phyloP scores from a whole-genome alignment of 2,888 invertebrate species.

The Papilio elwesi region DNA sequence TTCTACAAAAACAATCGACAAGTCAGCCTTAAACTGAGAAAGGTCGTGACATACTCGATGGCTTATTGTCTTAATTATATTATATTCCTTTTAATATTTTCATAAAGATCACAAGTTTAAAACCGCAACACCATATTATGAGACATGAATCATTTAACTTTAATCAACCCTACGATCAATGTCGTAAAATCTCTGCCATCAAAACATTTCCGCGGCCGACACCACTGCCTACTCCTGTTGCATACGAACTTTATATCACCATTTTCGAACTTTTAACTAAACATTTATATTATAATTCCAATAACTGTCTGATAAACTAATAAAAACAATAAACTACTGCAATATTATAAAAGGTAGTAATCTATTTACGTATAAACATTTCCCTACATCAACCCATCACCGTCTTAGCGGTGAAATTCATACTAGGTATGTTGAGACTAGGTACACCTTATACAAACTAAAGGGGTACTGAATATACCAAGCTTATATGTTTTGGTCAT shows the following conservation, averaged over 20 bases:
- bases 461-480: no score
- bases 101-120: not conserved
- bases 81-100: not conserved
- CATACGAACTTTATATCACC: constrained; percentile 28
- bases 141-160: no score
- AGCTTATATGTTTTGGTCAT: no score
- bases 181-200: constrained; percentile 35
- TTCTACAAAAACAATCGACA: not conserved
- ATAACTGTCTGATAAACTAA: not conserved
- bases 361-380: no score
- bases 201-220: constrained; percentile 35
- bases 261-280: not conserved
- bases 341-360: no score
- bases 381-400: no score
- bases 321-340: not conserved
- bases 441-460: no score
- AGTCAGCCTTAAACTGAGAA: not conserved
- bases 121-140: constrained; percentile 15
- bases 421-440: no score
- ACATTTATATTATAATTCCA: not conserved
- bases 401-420: no score
- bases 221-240: constrained; percentile 30
- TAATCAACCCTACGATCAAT: constrained; percentile 31
- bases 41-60: constrained; percentile 1
- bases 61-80: not conserved